A percentile compares a stretch with the other conserved stretches of the same genome.
Conservation (phyloP, 2,797 vertebrate genomes). For the Xenentodon cancila region DNA sequence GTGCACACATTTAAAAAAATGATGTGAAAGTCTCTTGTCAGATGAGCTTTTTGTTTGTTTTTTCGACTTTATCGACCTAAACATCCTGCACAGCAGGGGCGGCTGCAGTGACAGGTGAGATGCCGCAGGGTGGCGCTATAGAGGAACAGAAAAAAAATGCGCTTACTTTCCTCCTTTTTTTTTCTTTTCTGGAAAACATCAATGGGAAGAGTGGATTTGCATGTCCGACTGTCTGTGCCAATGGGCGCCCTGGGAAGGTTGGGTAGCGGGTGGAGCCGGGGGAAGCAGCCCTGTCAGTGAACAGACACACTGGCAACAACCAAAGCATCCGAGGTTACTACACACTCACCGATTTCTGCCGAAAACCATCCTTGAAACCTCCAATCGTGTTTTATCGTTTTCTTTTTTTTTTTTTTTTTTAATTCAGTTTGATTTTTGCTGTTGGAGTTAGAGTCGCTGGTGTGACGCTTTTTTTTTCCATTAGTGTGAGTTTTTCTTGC, state of each 20-base stretch:
- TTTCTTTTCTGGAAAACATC: conserved; percentile 70
- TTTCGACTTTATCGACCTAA: too few species aligned
- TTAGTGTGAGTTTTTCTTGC: background rate
- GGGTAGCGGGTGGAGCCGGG: conserved; percentile 81
- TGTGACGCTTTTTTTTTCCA: conserved; percentile 1
- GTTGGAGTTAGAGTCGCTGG: conserved; percentile 10
- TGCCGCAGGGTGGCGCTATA: conserved; percentile 59
- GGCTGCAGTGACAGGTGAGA: fast-evolving
- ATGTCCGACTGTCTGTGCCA: conserved; percentile 77
- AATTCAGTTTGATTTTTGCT: conserved; percentile 3
- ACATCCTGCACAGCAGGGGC: too few species aligned
- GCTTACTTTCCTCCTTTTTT: conserved; percentile 22
- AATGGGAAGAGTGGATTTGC: conserved; percentile 81
- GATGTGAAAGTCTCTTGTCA: too few species aligned
- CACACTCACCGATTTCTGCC: conserved; percentile 25
- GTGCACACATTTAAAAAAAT: too few species aligned
- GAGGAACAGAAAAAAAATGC: conserved; percentile 20
- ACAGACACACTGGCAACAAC: conserved; percentile 65
- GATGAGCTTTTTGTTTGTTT: too few species aligned
- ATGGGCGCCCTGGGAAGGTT: conserved; percentile 75
- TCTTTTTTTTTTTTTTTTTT: background rate
- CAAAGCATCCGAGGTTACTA: conserved; percentile 77
- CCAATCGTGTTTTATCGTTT: background rate
- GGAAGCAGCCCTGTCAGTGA: conserved; percentile 75
- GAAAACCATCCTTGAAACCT: conserved; percentile 22